Percentiles rank a stretch among this genome's conserved stretches.
Evolutionary conservation across 2,797 vertebrate genomes (phyloP).

Genomic region (Chaetophractus vellerosus): DNA sequence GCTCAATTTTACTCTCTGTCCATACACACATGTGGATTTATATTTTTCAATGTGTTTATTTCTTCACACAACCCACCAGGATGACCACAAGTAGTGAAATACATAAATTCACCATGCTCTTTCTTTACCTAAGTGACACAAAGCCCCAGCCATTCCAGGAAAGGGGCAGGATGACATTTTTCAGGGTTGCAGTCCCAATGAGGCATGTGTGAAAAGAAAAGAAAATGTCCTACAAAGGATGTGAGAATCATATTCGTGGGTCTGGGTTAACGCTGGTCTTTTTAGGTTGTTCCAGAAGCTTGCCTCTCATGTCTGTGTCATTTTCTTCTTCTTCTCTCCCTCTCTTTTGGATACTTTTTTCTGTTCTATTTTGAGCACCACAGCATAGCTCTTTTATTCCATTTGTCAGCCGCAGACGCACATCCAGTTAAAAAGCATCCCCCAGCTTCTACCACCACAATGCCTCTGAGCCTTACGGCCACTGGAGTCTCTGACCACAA

Average conservation of each 20-base stretch:
- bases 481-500: background rate
- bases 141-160: slow-evolving; percentile 57
- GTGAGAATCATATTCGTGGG: slow-evolving; percentile 62
- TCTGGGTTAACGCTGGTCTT: slow-evolving; percentile 65
- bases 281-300: slow-evolving; percentile 79
- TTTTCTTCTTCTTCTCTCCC: slow-evolving; percentile 47
- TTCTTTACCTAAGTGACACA: slow-evolving; percentile 59
- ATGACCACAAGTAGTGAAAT: slow-evolving; percentile 37
- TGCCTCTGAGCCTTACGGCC: slow-evolving; percentile 48
- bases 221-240: slow-evolving; percentile 71
- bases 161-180: slow-evolving; percentile 62
- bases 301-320: slow-evolving; percentile 77
- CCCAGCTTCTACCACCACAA: slow-evolving; percentile 1
- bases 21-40: background rate
- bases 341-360: slow-evolving; percentile 76
- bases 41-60: slow-evolving; percentile 70
- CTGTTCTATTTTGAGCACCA: slow-evolving; percentile 74
- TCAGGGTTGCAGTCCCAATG: slow-evolving; percentile 60
- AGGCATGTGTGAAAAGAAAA: slow-evolving; percentile 66
- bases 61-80: background rate
- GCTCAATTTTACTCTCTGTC: background rate
- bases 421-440: slow-evolving; percentile 75
- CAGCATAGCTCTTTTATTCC: slow-evolving; percentile 76
- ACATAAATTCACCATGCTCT: background rate
- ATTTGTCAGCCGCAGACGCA: slow-evolving; percentile 70